Conservation (phyloP, 2,797 vertebrate genomes). For the Eulemur coronatus region DNA sequence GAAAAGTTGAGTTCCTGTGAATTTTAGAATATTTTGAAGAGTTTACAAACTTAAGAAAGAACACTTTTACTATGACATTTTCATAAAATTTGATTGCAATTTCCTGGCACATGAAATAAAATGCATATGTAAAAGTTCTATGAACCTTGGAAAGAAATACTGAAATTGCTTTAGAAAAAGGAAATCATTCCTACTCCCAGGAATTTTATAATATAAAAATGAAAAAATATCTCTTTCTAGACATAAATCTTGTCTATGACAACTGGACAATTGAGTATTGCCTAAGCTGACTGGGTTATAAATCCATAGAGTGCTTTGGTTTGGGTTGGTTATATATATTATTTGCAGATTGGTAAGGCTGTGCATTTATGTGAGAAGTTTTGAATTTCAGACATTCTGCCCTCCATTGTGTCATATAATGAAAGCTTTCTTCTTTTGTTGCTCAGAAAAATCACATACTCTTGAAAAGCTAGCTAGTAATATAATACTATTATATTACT, state of each 20-base stretch:
- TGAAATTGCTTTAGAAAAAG: conserved; percentile 53
- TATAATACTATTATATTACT: background rate
- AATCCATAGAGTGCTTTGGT: conserved; percentile 21
- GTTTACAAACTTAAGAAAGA: conserved; percentile 45
- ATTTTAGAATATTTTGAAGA: background rate
- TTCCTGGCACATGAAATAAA: conserved; percentile 35
- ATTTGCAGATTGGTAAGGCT: background rate
- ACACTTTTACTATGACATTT: background rate
- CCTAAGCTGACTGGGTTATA: conserved; percentile 46
- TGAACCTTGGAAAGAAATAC: conserved; percentile 42
- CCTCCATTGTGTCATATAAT: background rate
- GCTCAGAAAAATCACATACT: conserved; percentile 31
- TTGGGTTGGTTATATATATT: background rate
- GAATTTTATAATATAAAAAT: conserved; percentile 55
- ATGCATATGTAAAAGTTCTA: conserved; percentile 36
- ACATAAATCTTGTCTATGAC: conserved; percentile 55
- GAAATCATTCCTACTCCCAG: background rate
- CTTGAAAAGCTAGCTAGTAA: background rate
- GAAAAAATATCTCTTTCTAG: conserved; percentile 56
- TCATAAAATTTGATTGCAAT: conserved; percentile 37
- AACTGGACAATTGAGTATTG: conserved; percentile 46
- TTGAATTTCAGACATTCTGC: conserved; percentile 40
- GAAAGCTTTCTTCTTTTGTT: conserved; percentile 31
- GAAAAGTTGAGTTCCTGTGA: background rate
- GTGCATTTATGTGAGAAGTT: conserved; percentile 26